Base-by-base conservation (phyloP, 2,888 invertebrate genomes). In the Helleia helle region DNA sequence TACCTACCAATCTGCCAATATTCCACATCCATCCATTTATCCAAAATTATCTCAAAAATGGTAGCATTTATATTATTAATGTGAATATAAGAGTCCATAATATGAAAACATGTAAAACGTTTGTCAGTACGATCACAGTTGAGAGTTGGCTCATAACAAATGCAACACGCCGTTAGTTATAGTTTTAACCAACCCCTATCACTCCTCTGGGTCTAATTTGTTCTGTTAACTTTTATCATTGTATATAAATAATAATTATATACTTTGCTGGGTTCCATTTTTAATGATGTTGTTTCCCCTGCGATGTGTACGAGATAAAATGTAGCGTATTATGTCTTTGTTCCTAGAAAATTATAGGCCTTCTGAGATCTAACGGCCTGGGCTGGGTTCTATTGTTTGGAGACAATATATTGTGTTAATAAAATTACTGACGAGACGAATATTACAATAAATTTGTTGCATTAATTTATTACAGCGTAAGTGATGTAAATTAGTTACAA, bases 101-200 rank as follows among this genome's bases (percentile, higher is more conserved):
- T n/a, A n/a, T n/a, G n/a, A n/a, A n/a, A n/a, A n/a, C n/a, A n/a
- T n/a, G n/a, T n/a, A n/a, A n/a, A n/a, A n/a, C n/a, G n/a, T n/a
- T n/a, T n/a, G n/a, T n/a, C n/a, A n/a, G n/a, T n/a, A n/a, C n/a
- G n/a, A n/a, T n/a, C n/a, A n/a, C n/a, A n/a, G n/a, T n/a, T n/a
- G n/a, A n/a, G n/a, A n/a, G 22, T 6, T 4, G 12, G 12, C 22
- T 34, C 34, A 34, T 34, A 34, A 34, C 34, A 7, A 34, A 34
- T 22, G 22, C 34, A 34, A 9, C 7, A n/a, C n/a, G 14, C 30
- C 34, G 22, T 18, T 34, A 22, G 34, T 34, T 34, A 18, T 18
- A 34, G 34, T 22, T 34, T 34, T 34, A 22, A 34, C 18, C 17
- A 22, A 34, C 18, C 34, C 22, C 8, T 34, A 34, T 34, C 34